Evolutionary conservation across 2,888 invertebrate genomes (phyloP), one percentile per base, ranked within the genome.

Genomic region (Papilio demoleus): DNA sequence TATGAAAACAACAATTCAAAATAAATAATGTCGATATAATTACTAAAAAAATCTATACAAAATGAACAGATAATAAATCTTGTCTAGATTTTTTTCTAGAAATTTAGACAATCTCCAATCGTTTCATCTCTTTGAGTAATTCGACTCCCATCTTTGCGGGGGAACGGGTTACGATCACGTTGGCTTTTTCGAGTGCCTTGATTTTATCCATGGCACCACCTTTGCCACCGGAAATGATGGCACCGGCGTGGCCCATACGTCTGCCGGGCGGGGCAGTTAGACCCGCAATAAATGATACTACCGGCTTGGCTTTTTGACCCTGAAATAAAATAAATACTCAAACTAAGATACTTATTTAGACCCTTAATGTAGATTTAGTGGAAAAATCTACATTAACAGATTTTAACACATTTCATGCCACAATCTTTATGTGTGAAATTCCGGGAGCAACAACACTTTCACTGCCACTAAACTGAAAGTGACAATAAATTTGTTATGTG

Each of bases 191-290:
- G 72, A 99, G 92, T 69, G 99, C 99, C 79, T 97, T 96, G 76
- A 99, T 99, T 93, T 99, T 99, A 84, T 99, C 99, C 91, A 97
- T 96, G 69, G 99, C 99, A 66, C 98, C 99, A 73, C 99, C 99
- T 88, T 99, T 99, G 62, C 99, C 99, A 17, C 99, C 99, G 0
- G 99, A 98, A 84, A 99, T 99, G 81, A 99, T 99, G 74, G 99
- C 99, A 76, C 99, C 99, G 71, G 99, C 99, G 87, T 99, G 99
- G 53, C 99, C 99, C 99, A 99, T 99, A 84, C 99, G 94, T 79
- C 99, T 94, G 66, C 99, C 99, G 56, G 99, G 99, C 19, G 99
- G 99, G 14, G 99, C 99, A 12, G 99, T 99, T 71, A 99, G 88
- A 70, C 99, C 99, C 78, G 99, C 99, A 88, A 99, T 99, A 90